Conservation (phyloP, 2,888 invertebrate genomes). For the Pocota personata region DNA sequence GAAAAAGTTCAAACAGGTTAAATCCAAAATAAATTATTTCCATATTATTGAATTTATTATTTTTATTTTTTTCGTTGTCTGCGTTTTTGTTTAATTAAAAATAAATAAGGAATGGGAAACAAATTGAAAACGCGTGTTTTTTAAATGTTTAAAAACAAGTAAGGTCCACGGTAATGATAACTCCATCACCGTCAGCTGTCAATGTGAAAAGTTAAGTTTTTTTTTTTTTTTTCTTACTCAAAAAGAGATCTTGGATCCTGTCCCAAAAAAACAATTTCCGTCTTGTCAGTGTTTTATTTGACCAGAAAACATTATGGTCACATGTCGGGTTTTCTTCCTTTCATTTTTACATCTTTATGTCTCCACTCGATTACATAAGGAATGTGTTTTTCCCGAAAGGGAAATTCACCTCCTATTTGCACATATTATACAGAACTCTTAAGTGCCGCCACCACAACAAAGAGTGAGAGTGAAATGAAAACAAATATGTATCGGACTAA, state of each 20-base stretch:
- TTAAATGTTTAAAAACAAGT: too few relatives aligned
- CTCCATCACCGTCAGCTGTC: neutral
- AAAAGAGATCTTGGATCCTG: neutral
- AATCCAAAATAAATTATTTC: constrained; percentile 41
- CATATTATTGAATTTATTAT: constrained; percentile 12
- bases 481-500: constrained; percentile 18
- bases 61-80: neutral
- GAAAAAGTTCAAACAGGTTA: constrained; percentile 44
- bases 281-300: constrained; percentile 7
- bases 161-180: neutral
- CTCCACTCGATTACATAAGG: neutral
- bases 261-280: constrained; percentile 15
- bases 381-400: constrained; percentile 17
- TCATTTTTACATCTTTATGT: neutral
- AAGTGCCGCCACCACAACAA: constrained; percentile 43
- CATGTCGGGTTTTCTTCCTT: constrained; percentile 13
- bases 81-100: neutral
- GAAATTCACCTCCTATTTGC: neutral
- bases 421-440: constrained; percentile 6
- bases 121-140: constrained; percentile 30
- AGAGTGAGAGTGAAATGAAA: constrained; percentile 23
- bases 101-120: neutral
- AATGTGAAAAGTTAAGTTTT: too few relatives aligned
- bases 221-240: neutral
- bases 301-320: constrained; percentile 10